A percentile compares a stretch with the other conserved stretches of the same genome.
Conservation (phyloP, 2,113 vertebrate species). For the Catharus minimus region DNA sequence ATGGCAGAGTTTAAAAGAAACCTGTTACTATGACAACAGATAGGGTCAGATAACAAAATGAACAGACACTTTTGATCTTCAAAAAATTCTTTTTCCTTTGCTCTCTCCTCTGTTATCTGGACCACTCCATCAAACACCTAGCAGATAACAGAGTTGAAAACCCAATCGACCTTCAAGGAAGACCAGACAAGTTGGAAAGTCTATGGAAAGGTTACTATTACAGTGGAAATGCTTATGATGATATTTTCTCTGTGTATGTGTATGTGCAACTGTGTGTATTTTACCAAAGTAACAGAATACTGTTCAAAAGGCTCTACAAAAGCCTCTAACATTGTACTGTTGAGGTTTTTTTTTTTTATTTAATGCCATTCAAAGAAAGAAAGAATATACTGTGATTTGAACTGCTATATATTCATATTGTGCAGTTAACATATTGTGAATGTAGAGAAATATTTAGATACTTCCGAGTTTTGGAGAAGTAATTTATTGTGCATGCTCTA, state of each 20-base stretch:
- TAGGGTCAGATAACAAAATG: constrained; percentile 88
- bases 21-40: constrained; percentile 88
- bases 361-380: background rate
- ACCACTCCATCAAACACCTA: constrained; percentile 88
- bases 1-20: constrained; percentile 85
- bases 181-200: constrained; percentile 75
- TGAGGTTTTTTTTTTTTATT: background rate
- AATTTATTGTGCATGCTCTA: background rate
- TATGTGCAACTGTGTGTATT: background rate
- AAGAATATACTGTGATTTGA: background rate
- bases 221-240: constrained; percentile 32
- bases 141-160: constrained; percentile 89
- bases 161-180: constrained; percentile 89
- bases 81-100: constrained; percentile 83
- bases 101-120: constrained; percentile 88
- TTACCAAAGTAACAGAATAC: constrained; percentile 14
- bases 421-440: background rate
- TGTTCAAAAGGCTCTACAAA: constrained; percentile 51
- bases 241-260: constrained; percentile 1
- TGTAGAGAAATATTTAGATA: background rate
- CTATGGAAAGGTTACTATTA: constrained; percentile 75
- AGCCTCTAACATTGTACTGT: background rate
- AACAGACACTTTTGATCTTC: constrained; percentile 87
- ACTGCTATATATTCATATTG: background rate
- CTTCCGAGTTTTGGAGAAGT: background rate